phyloP scores from a whole-genome alignment of 1,140 invertebrate species.

The Anastrepha ludens region DNA sequence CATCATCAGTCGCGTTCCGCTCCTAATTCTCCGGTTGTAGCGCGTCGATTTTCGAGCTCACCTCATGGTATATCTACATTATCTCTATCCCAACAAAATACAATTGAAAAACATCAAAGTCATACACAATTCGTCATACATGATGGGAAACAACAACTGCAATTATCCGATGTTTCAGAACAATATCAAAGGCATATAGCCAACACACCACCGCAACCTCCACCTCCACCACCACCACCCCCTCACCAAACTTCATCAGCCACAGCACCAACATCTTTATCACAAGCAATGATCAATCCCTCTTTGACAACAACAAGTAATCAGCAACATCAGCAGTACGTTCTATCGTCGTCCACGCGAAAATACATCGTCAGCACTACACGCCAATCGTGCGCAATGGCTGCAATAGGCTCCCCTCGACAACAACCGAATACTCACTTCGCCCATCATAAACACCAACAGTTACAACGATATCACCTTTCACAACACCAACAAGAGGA shows the following conservation, averaged over 20 bases:
- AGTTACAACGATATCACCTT: slow-evolving; percentile 58
- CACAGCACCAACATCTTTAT: slow-evolving; percentile 52
- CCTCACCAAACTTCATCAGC: slow-evolving; percentile 59
- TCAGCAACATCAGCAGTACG: slow-evolving; percentile 6
- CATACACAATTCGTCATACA: slow-evolving; percentile 3
- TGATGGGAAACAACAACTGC: slow-evolving; percentile 50
- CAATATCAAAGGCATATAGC: slow-evolving; percentile 60
- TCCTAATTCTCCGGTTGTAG: slow-evolving; percentile 65
- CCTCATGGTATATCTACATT: neutral
- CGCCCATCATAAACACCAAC: slow-evolving; percentile 65
- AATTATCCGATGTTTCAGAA: slow-evolving; percentile 54
- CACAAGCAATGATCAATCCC: slow-evolving; percentile 21
- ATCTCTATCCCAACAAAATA: slow-evolving; percentile 34
- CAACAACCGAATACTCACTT: slow-evolving; percentile 28
- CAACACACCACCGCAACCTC: slow-evolving; percentile 63
- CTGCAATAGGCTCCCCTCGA: slow-evolving; percentile 56
- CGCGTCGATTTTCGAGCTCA: slow-evolving; percentile 58
- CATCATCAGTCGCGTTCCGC: slow-evolving; percentile 69
- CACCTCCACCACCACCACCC: slow-evolving; percentile 57
- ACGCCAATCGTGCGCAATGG: slow-evolving; percentile 68
- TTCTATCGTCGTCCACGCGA: slow-evolving; percentile 62
- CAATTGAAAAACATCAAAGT: slow-evolving; percentile 46
- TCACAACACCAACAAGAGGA: slow-evolving; percentile 45
- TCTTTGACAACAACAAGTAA: slow-evolving; percentile 56
- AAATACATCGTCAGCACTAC: slow-evolving; percentile 70